These are phyloP conservation scores for Leptopilina clavipes DNA, from an alignment of 1,140 invertebrate species.

Conservation along the genomic window DNA sequence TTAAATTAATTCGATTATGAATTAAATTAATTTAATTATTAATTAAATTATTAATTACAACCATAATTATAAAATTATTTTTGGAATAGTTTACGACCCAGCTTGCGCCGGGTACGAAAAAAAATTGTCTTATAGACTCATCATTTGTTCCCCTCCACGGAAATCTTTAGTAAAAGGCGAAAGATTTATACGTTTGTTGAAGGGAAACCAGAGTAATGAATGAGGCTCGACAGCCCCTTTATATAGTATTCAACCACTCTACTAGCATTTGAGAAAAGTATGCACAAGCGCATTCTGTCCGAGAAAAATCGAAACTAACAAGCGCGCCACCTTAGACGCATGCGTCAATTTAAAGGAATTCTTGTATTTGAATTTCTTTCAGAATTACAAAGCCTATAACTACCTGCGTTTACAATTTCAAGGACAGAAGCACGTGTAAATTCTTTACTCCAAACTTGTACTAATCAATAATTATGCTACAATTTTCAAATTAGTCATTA, in stretches of 20 bases:
- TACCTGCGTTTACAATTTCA: too few relatives aligned
- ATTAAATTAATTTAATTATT: too few relatives aligned
- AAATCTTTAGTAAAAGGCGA: too few relatives aligned
- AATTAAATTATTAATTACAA: too few relatives aligned
- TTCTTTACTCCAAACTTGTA: too few relatives aligned
- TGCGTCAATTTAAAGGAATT: background rate
- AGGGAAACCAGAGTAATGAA: constrained; percentile 10
- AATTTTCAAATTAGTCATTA: background rate
- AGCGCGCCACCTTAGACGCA: background rate
- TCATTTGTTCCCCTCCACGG: constrained; percentile 1
- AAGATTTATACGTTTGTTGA: too few relatives aligned
- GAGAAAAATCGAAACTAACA: constrained; percentile 23
- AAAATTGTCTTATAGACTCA: constrained; percentile 15
- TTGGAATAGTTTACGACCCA: constrained; percentile 25
- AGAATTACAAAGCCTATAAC: too few relatives aligned
- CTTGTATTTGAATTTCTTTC: too few relatives aligned
- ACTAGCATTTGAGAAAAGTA: background rate
- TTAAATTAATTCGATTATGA: too few relatives aligned
- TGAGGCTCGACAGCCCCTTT: background rate
- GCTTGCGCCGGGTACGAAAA: constrained; percentile 35
- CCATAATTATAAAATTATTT: background rate
- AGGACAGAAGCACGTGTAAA: too few relatives aligned
- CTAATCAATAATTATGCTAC: background rate
- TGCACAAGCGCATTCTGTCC: background rate
- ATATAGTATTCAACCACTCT: constrained; percentile 11